phyloP scores from a whole-genome alignment of 2,888 invertebrate genomes.

The Lasioglossum pauxillum region DNA sequence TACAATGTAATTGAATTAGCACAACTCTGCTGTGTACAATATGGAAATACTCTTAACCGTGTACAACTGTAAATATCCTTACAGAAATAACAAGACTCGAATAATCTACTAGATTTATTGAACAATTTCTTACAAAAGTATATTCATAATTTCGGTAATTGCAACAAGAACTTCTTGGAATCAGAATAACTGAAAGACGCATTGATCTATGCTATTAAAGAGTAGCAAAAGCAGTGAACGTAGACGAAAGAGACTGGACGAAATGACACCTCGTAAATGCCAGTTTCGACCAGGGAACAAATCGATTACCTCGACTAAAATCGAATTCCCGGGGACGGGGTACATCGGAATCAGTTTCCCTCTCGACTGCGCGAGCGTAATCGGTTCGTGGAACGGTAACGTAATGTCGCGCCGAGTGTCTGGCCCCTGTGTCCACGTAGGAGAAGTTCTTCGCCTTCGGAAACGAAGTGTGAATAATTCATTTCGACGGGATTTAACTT shows the following conservation, averaged over 20 bases:
- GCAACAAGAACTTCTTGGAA: not conserved
- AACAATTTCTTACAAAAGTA: no score
- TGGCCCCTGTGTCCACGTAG: not conserved
- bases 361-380: not conserved
- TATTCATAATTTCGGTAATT: no score
- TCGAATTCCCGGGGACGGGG: not conserved
- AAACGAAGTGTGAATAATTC: constrained; percentile 56
- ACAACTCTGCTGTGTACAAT: no score
- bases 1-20: no score
- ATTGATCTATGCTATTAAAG: not conserved
- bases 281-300: not conserved
- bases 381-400: not conserved
- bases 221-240: not conserved
- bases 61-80: no score
- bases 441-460: constrained; percentile 7
- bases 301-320: not conserved
- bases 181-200: not conserved
- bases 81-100: no score
- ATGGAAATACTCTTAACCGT: no score
- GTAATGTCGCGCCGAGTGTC: constrained; percentile 23
- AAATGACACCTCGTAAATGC: not conserved
- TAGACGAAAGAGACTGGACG: not conserved
- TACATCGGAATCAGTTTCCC: not conserved
- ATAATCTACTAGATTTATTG: no score
- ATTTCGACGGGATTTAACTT: constrained; percentile 42